phyloP scores from a whole-genome alignment of 2,888 invertebrate genomes.

The Entomobrya multifasciata region DNA sequence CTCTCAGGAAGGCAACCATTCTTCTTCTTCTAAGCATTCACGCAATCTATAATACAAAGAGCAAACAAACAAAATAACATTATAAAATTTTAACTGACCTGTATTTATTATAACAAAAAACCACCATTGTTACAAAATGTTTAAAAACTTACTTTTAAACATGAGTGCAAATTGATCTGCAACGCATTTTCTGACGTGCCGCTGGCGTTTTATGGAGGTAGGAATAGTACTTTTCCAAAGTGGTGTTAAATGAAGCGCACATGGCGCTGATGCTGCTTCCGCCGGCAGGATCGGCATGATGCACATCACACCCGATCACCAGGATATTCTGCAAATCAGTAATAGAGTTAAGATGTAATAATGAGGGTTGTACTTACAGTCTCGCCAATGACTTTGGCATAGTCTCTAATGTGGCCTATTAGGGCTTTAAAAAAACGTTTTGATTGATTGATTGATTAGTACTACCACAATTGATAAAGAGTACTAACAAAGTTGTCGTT shows the following conservation, averaged over 20 bases:
- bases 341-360: too few relatives aligned
- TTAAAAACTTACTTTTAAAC: conserved; percentile 50
- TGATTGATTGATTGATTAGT: too few relatives aligned
- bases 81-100: too few relatives aligned
- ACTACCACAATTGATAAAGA: background rate
- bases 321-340: conserved; percentile 65
- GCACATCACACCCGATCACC: conserved; percentile 82
- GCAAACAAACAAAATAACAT: too few relatives aligned
- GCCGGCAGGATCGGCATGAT: conserved; percentile 60
- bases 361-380: too few relatives aligned
- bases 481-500: background rate
- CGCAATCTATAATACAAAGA: conserved; percentile 17
- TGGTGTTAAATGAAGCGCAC: conserved; percentile 45
- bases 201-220: background rate
- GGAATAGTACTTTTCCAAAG: conserved; percentile 42
- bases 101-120: too few relatives aligned
- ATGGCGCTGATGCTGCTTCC: conserved; percentile 58
- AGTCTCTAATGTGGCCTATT: background rate
- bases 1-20: conserved; percentile 85
- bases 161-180: background rate
- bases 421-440: too few relatives aligned
- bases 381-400: conserved; percentile 38
- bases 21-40: conserved; percentile 14
- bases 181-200: conserved; percentile 20
- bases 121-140: background rate